Conservation (phyloP, 2,797 vertebrate genomes). For the Hirundo rustica region DNA sequence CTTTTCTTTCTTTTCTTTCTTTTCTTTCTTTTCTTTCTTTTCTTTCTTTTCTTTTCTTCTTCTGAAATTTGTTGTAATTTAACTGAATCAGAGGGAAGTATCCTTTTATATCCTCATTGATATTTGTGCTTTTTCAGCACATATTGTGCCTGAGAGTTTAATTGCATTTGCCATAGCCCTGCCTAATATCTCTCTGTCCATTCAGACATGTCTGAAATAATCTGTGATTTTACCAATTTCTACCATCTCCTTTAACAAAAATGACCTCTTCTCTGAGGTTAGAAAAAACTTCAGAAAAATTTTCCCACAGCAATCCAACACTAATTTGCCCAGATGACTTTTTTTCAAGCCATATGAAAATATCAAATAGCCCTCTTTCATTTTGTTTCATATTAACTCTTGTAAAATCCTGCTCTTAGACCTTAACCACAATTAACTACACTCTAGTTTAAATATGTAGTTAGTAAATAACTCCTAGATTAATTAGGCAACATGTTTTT, state of each 20-base stretch:
- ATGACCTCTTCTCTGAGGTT: background rate
- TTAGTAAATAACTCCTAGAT: background rate
- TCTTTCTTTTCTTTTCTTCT: rapidly evolving
- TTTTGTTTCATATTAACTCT: background rate
- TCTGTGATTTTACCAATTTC: background rate
- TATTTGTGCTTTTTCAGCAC: background rate
- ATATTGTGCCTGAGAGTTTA: background rate
- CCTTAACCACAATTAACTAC: background rate
- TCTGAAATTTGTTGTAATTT: background rate
- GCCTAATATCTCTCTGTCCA: background rate
- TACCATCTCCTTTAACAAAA: background rate
- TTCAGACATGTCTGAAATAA: background rate
- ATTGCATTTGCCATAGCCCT: background rate
- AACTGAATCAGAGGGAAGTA: background rate
- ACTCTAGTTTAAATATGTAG: background rate
- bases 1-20: too few species aligned
- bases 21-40: too few species aligned
- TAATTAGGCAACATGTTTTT: rapidly evolving
- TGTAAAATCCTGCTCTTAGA: background rate
- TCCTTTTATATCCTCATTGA: background rate
- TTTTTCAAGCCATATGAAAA: background rate
- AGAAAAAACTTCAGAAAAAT: background rate
- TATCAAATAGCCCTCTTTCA: background rate
- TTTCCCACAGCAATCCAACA: background rate
- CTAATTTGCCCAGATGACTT: background rate